Conservation (phyloP, 2,888 invertebrate genomes). For the Andrena chrysosceles region DNA sequence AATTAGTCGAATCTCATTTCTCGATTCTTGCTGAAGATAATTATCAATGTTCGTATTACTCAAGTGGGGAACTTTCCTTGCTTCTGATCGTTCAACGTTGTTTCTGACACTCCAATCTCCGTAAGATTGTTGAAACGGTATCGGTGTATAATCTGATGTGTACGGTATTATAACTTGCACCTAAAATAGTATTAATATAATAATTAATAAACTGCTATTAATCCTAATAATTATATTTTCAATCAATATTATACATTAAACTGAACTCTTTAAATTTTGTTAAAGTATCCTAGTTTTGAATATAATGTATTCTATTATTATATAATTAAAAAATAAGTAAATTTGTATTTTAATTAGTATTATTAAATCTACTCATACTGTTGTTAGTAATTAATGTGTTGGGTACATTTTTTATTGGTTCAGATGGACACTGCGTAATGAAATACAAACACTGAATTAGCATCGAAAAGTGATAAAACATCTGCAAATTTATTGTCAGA, state of each 20-base stretch:
- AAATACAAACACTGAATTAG: too few species aligned
- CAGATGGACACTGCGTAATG: too few species aligned
- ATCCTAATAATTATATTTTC: background rate
- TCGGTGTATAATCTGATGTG: slow-evolving; percentile 87
- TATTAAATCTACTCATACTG: too few species aligned
- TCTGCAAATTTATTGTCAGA: too few species aligned
- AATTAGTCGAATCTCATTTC: slow-evolving; percentile 36
- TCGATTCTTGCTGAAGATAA: slow-evolving; percentile 79
- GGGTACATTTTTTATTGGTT: too few species aligned
- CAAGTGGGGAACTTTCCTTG: slow-evolving; percentile 66
- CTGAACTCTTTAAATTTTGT: too few species aligned
- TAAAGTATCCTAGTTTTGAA: too few species aligned
- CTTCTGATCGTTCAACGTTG: slow-evolving; percentile 71
- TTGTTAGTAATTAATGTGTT: too few species aligned
- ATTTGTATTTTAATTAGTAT: too few species aligned
- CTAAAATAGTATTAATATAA: slow-evolving; percentile 74
- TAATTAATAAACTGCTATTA: slow-evolving; percentile 3
- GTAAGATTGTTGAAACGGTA: slow-evolving; percentile 85
- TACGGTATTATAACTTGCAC: slow-evolving; percentile 94
- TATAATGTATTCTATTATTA: too few species aligned
- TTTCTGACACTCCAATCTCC: slow-evolving; percentile 76
- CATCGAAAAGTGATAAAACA: too few species aligned
- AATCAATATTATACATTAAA: background rate
- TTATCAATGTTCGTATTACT: slow-evolving; percentile 78
- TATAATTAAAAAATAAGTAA: too few species aligned